A percentile compares a stretch with the other conserved stretches of the same genome.
Conservation (phyloP, 2,113 vertebrate species). For the Vulpes vulpes region DNA sequence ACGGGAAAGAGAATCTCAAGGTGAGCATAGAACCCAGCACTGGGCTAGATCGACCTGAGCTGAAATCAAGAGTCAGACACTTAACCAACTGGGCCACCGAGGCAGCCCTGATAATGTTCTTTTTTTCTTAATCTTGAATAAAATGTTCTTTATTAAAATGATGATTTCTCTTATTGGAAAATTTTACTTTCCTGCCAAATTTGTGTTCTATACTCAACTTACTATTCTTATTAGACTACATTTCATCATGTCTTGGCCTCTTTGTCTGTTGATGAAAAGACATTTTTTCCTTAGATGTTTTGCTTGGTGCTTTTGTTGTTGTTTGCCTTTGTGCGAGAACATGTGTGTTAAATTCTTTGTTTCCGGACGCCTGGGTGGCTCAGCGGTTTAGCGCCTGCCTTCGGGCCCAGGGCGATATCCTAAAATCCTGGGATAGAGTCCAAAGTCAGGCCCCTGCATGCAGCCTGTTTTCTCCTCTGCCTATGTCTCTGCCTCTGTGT, state of each 20-base stretch:
- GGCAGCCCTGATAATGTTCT: not conserved
- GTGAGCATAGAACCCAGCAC: not conserved
- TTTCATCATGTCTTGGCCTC: not conserved
- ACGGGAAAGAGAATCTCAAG: too few species aligned
- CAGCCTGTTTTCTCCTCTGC: too few species aligned
- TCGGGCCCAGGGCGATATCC: too few species aligned
- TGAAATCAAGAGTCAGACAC: not conserved
- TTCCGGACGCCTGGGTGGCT: not conserved
- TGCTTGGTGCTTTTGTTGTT: not conserved
- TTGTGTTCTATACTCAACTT: not conserved
- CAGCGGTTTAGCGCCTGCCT: too few species aligned
- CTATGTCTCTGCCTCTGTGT: too few species aligned
- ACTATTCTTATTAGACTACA: not conserved
- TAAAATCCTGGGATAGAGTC: too few species aligned
- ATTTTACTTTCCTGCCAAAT: not conserved
- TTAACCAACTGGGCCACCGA: not conserved
- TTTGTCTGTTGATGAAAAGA: not conserved
- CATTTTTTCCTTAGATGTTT: not conserved
- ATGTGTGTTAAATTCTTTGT: constrained; percentile 19
- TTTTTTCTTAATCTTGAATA: not conserved
- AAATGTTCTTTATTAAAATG: not conserved
- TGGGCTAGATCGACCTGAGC: not conserved
- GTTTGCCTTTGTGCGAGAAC: not conserved
- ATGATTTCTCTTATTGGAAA: not conserved
- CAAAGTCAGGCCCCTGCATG: too few species aligned